Percentiles rank a stretch among this genome's conserved stretches.
phyloP scores from a whole-genome alignment of 1,140 invertebrate species.

The Philopotamus ludificatus region DNA sequence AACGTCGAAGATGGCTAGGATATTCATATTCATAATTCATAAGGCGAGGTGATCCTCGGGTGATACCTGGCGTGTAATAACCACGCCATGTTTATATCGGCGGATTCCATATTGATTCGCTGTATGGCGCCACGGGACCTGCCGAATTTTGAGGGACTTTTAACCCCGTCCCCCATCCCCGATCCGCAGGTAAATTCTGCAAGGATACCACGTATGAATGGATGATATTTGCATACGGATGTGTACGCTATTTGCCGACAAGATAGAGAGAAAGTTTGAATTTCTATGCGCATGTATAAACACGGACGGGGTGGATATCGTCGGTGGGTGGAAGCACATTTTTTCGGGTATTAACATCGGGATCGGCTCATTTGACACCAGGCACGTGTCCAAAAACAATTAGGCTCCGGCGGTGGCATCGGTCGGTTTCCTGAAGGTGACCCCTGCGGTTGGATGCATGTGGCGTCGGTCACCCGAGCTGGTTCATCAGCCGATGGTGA shows the following conservation, averaged over 20 bases:
- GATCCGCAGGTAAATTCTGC: constrained; percentile 23
- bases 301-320: neutral
- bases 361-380: too few species aligned
- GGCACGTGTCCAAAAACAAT: too few species aligned
- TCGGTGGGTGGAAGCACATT: neutral
- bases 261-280: too few species aligned
- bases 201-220: constrained; percentile 40
- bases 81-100: too few species aligned
- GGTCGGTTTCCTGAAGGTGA: too few species aligned
- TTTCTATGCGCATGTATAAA: constrained; percentile 26
- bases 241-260: constrained; percentile 27
- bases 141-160: constrained; percentile 31
- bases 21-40: too few species aligned
- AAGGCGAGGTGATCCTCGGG: too few species aligned
- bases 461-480: too few species aligned
- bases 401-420: too few species aligned
- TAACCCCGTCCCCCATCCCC: neutral
- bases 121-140: constrained; percentile 33
- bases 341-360: too few species aligned
- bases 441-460: too few species aligned
- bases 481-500: neutral
- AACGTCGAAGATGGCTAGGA: neutral
- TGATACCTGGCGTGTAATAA: constrained; percentile 4
- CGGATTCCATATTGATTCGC: constrained; percentile 35
- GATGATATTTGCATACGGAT: constrained; percentile 40